Evolutionary conservation across 2,888 invertebrate species (phyloP), one percentile per base, ranked within the genome.

Genomic region (Anagyrus pseudococci): DNA sequence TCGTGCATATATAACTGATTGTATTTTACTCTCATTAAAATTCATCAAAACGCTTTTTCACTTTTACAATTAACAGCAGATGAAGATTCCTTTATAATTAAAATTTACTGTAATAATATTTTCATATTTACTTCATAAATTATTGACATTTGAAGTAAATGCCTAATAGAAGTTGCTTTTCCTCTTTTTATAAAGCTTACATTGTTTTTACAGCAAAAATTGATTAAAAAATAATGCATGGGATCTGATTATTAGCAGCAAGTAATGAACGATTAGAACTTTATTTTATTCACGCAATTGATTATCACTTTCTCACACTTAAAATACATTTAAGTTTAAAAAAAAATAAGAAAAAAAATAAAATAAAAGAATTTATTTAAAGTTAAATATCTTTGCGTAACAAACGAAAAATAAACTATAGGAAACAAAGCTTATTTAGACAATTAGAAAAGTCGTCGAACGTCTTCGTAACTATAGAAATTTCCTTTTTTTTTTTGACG

Each of bases 401-500:
- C 47, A 26, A 59, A 59, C 46, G 62, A 55, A 66, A 66, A 57
- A 62, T 59, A 19, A 66, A 59, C 43, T 6, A 41, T 49, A 60
- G 53, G 53, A 66, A 59, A 56, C 29, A 54, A 56, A 23, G 62
- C 25, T 62, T 29, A 17, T 49, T 33, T 26, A 55, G 22, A 64
- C 55, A 52, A 58, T 53, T 44, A 66, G 46, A 43, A 52, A 62
- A 65, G 44, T 50, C 60, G 53, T 25, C 25, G 25, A 48, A 22
- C 46, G 52, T 59, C n/a, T n/a, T n/a, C n/a, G n/a, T n/a, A n/a
- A n/a, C n/a, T n/a, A n/a, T 64, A 64, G 52, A 55, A 61, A 33
- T 59, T 25, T 66, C 59, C 66, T 66, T 66, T 58, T 56, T 66
- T 57, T 60, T 62, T 63, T 47, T 47, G n/a, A 57, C 55, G 66